These are phyloP conservation scores for Lipotes vexillifer DNA, from an alignment of 2,113 vertebrate genomes.

Conservation along the genomic window DNA sequence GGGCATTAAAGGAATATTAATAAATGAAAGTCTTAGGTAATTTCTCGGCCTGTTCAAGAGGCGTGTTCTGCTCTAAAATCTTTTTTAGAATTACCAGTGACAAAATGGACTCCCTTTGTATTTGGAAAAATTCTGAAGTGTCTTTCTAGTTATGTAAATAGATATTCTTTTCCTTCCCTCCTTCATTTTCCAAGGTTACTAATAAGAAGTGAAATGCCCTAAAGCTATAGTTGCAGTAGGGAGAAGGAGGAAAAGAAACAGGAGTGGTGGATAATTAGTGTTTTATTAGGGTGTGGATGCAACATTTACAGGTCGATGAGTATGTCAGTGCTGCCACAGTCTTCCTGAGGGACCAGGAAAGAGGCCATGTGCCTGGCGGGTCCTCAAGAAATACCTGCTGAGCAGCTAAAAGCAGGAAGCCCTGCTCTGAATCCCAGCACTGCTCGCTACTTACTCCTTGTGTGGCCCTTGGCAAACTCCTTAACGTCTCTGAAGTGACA, in stretches of 20 bases:
- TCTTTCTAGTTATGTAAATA: neutral
- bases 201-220: slow-evolving; percentile 27
- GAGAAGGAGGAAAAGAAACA: neutral
- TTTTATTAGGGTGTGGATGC: neutral
- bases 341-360: neutral
- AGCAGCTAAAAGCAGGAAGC: neutral
- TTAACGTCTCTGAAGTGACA: neutral
- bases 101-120: neutral
- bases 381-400: neutral
- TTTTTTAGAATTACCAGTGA: neutral
- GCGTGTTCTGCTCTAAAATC: neutral
- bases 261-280: neutral
- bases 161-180: neutral
- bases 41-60: neutral
- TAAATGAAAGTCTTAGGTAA: neutral
- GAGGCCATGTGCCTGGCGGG: neutral
- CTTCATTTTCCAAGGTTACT: neutral
- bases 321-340: neutral
- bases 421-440: neutral
- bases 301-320: neutral
- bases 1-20: neutral
- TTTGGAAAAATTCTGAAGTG: neutral
- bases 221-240: neutral
- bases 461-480: neutral
- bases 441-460: neutral